These are phyloP conservation scores for Brachypalpus laphriformis DNA, from an alignment of 2,888 invertebrate species.

Conservation along the genomic window DNA sequence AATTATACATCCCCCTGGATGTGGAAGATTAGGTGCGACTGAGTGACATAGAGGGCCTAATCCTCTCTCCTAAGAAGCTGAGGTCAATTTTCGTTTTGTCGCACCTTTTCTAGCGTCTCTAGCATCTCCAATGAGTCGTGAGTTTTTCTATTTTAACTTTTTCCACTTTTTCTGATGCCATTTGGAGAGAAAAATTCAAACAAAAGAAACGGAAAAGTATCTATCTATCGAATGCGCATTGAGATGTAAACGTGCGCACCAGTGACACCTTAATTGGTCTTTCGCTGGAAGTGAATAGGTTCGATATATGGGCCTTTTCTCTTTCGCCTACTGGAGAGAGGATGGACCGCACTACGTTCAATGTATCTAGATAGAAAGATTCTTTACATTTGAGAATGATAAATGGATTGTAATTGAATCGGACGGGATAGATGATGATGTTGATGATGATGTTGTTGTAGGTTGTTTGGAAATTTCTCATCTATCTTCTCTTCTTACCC, in stretches of 20 bases:
- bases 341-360: conserved; percentile 30
- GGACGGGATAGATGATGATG: conserved; percentile 50
- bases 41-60: conserved; percentile 53
- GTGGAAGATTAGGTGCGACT: conserved; percentile 57
- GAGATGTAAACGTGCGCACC: conserved; percentile 68
- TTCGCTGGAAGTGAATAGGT: conserved; percentile 46
- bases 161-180: conserved; percentile 29
- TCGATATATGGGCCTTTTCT: background rate
- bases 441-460: conserved; percentile 19
- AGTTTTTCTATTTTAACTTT: conserved; percentile 9
- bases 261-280: conserved; percentile 68
- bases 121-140: conserved; percentile 21
- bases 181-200: conserved; percentile 48
- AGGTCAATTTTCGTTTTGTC: conserved; percentile 45
- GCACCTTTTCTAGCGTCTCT: conserved; percentile 42
- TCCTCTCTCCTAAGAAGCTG: conserved; percentile 51
- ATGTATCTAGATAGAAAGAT: conserved; percentile 16
- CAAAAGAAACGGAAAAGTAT: conserved; percentile 61
- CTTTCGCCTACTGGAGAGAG: conserved; percentile 1
- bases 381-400: conserved; percentile 48
- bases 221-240: conserved; percentile 47
- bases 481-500: conserved; percentile 1
- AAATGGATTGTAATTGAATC: conserved; percentile 63
- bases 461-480: conserved; percentile 16
- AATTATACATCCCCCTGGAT: conserved; percentile 60